A percentile compares a stretch with the other conserved stretches of the same genome.
Conservation (phyloP, 2,797 vertebrate species). For the Amblyopsis hoosieri region DNA sequence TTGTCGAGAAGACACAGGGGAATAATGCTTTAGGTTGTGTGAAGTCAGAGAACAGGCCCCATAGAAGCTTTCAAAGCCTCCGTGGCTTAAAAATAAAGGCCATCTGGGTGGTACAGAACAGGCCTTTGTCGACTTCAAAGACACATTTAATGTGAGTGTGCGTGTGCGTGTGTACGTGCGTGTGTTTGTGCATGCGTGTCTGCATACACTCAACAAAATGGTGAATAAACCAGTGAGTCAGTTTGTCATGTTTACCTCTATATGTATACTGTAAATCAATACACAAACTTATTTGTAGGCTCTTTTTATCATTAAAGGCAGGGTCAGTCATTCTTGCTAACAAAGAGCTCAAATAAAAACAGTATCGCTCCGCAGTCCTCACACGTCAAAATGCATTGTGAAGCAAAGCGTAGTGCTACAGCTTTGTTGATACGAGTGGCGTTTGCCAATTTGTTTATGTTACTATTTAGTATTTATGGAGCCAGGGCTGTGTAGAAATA, state of each 20-base stretch:
- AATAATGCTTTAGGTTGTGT: conserved; percentile 13
- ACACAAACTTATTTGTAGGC: neutral
- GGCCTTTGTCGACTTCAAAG: conserved; percentile 11
- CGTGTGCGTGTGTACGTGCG: neutral
- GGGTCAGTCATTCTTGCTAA: too few relatives aligned
- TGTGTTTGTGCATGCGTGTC: neutral
- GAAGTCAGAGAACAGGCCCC: conserved; percentile 19
- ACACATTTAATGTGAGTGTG: neutral
- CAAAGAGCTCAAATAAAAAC: too few relatives aligned
- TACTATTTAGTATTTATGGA: too few relatives aligned
- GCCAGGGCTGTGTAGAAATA: too few relatives aligned
- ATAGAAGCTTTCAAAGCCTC: conserved; percentile 24
- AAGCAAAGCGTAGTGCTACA: too few relatives aligned
- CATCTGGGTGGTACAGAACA: conserved; percentile 18
- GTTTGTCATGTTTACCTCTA: neutral
- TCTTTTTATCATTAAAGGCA: neutral
- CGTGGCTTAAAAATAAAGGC: conserved; percentile 10
- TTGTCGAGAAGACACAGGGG: conserved; percentile 16
- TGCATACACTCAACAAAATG: neutral
- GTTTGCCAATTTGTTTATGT: too few relatives aligned
- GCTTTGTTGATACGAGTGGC: too few relatives aligned
- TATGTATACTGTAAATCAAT: neutral
- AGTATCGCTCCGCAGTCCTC: too few relatives aligned
- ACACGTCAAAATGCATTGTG: too few relatives aligned
- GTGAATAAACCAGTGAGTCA: neutral